Conservation (phyloP, 2,888 invertebrate species). For the Tortrix viridana region DNA sequence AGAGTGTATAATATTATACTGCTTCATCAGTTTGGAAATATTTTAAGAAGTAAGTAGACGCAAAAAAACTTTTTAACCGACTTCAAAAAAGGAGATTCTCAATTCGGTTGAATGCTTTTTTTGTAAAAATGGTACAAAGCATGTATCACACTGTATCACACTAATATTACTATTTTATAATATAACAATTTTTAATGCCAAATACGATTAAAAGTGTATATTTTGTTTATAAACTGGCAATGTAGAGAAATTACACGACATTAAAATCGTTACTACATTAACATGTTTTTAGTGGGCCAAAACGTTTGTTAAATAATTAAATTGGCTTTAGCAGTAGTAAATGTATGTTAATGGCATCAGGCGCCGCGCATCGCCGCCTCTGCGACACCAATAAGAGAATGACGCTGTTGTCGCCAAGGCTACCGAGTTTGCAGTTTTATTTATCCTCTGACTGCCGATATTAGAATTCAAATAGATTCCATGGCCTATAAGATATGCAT, state of each 20-base stretch:
- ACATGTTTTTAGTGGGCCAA: neutral
- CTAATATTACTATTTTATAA: too few species aligned
- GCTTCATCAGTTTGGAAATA: too few species aligned
- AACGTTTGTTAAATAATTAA: neutral
- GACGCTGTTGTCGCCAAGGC: slow-evolving; percentile 48
- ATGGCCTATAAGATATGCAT: slow-evolving; percentile 5
- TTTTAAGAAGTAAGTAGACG: neutral
- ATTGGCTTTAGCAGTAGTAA: slow-evolving; percentile 25
- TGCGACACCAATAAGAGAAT: slow-evolving; percentile 54
- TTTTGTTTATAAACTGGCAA: too few species aligned
- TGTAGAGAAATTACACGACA: too few species aligned
- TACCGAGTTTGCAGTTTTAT: slow-evolving; percentile 37
- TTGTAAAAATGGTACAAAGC: too few species aligned
- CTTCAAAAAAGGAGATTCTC: too few species aligned
- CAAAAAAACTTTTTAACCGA: too few species aligned
- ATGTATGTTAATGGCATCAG: slow-evolving; percentile 56
- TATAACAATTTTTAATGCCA: too few species aligned
- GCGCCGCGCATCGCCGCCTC: slow-evolving; percentile 56
- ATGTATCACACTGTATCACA: too few species aligned
- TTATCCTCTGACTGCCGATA: slow-evolving; percentile 16
- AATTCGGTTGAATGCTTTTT: too few species aligned
- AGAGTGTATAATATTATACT: too few species aligned
- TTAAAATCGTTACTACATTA: neutral
- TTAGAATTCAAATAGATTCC: slow-evolving; percentile 30
- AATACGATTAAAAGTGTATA: neutral